Evolutionary conservation across 2,797 vertebrate genomes (phyloP).

Genomic region (Pogonophryne albipinna): DNA sequence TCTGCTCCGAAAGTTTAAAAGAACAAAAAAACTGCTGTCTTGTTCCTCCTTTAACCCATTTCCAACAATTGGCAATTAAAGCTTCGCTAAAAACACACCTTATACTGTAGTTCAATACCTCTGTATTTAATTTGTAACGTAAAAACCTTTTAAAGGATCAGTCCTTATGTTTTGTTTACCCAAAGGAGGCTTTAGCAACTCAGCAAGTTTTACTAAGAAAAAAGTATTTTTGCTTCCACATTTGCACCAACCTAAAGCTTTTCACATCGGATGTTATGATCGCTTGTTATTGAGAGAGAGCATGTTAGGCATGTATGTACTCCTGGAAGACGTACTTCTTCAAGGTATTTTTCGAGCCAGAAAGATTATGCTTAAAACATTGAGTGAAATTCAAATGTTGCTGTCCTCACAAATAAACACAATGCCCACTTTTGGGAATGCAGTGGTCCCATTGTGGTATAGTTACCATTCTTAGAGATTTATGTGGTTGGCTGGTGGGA

Average conservation of each 20-base stretch:
- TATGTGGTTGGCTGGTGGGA: too few species aligned
- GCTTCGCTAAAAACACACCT: too few species aligned
- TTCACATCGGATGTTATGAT: not conserved
- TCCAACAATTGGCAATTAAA: too few species aligned
- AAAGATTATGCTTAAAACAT: not conserved
- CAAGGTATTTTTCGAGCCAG: not conserved
- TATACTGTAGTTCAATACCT: too few species aligned
- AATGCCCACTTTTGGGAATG: not conserved
- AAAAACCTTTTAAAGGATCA: too few species aligned
- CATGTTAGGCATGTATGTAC: not conserved
- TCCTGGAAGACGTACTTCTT: not conserved
- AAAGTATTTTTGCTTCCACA: too few species aligned
- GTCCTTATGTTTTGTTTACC: too few species aligned
- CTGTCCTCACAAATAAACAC: too few species aligned
- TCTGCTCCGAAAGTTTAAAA: not conserved
- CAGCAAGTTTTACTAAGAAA: too few species aligned
- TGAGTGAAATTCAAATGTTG: not conserved
- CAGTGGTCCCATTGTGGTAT: not conserved
- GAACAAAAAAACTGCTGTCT: not conserved
- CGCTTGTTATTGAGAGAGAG: not conserved
- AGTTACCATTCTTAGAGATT: not conserved
- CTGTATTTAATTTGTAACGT: too few species aligned
- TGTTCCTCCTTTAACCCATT: not conserved
- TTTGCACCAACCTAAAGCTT: not conserved
- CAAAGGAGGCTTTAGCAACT: too few species aligned